Conservation (phyloP, 2,797 vertebrate species). For the Sus cebifrons region DNA sequence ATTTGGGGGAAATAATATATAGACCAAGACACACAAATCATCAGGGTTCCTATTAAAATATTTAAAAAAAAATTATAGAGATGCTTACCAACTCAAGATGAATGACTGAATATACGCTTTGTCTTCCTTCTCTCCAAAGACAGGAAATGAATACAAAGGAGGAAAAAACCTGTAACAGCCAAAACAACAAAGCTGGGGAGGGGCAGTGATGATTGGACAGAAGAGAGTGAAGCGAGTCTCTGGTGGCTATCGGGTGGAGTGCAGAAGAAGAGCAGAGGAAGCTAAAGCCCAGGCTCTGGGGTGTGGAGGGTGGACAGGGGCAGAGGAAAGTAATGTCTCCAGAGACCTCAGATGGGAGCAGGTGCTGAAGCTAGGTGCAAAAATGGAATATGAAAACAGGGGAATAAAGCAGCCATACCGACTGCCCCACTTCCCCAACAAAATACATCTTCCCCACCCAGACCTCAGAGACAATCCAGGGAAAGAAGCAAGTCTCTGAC, state of each 20-base stretch:
- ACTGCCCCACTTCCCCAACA: neutral
- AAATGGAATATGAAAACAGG: neutral
- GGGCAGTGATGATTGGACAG: neutral
- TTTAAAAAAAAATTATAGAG: neutral
- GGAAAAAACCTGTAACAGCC: neutral
- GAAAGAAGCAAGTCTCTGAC: neutral
- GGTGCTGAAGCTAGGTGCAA: neutral
- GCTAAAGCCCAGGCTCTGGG: neutral
- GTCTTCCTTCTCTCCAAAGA: constrained; percentile 10
- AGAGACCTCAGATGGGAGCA: neutral
- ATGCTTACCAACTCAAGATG: neutral
- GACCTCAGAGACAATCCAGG: neutral
- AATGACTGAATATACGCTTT: neutral
- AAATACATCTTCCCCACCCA: constrained; percentile 34
- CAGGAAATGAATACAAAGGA: constrained; percentile 65
- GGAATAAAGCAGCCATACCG: constrained; percentile 4
- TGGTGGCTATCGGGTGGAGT: neutral
- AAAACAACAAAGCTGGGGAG: neutral
- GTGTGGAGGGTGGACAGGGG: neutral
- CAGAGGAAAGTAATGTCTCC: constrained; percentile 1
- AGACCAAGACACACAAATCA: constrained; percentile 46
- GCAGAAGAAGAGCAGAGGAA: neutral
- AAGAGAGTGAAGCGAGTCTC: neutral
- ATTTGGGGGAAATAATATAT: neutral
- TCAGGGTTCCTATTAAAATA: neutral